These are phyloP conservation scores for Dicyrtoma fusca DNA, from an alignment of 2,888 invertebrate species.

Conservation along the genomic window DNA sequence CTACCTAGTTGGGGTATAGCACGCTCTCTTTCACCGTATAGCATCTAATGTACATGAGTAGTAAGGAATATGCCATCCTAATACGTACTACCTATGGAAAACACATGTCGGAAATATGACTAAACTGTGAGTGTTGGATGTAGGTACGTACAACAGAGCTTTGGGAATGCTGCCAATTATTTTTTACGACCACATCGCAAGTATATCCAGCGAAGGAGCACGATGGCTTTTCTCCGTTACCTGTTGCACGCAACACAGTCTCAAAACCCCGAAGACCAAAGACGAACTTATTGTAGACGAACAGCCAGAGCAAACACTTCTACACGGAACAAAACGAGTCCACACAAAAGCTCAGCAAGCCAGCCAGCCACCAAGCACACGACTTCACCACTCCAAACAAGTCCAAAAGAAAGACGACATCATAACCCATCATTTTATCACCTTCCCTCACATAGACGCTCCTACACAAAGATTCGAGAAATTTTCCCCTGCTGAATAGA, in stretches of 20 bases:
- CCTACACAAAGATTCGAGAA: background rate
- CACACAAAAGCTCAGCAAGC: constrained; percentile 23
- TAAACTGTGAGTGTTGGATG: no score
- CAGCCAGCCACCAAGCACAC: background rate
- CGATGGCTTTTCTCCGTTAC: constrained; percentile 17
- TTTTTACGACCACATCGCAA: constrained; percentile 44
- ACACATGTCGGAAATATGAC: no score
- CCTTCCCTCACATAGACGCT: background rate
- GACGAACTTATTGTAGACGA: background rate
- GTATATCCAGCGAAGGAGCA: constrained; percentile 1
- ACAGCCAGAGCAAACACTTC: background rate
- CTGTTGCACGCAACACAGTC: constrained; percentile 19
- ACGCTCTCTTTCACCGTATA: no score
- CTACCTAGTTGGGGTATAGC: no score
- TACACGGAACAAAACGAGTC: background rate
- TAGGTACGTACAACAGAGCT: constrained; percentile 8
- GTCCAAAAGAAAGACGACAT: constrained; percentile 59
- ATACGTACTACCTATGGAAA: no score
- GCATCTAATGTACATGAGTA: no score
- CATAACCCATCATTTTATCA: constrained; percentile 25
- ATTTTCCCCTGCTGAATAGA: background rate
- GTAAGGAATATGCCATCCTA: no score
- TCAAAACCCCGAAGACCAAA: background rate
- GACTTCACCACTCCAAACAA: constrained; percentile 11
- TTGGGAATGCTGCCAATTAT: constrained; percentile 56